Conservation (phyloP, 2,113 vertebrate species). For the Opisthocomus hoazin region DNA sequence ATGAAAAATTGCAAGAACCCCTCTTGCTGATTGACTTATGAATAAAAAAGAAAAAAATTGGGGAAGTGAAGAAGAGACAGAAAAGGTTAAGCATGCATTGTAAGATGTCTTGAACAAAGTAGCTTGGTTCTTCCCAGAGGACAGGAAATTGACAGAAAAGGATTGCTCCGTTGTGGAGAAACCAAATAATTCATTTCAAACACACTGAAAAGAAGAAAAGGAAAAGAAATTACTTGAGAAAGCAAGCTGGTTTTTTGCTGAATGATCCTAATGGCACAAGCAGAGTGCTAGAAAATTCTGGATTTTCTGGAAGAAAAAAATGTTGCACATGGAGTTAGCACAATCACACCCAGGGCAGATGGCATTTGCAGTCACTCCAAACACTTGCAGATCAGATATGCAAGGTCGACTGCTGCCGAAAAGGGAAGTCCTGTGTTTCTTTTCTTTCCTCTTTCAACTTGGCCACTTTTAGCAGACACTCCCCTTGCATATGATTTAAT, state of each 20-base stretch:
- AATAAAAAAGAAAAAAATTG: rapidly evolving
- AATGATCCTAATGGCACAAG: neutral
- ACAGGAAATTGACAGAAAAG: neutral
- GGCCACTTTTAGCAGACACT: neutral
- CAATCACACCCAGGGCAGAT: neutral
- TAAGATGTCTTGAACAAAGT: neutral
- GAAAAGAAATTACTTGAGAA: neutral
- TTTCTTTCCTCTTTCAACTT: neutral
- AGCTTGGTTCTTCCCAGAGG: neutral
- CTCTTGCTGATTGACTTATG: neutral
- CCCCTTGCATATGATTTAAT: neutral
- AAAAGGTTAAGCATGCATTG: neutral
- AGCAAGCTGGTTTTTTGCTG: neutral
- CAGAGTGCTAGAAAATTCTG: neutral
- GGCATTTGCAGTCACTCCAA: neutral
- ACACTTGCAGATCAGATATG: rapidly evolving
- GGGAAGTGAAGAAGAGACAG: neutral
- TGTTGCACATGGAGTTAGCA: neutral
- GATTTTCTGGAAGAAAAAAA: neutral
- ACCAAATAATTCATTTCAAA: neutral
- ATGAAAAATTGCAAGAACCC: neutral
- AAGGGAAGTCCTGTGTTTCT: neutral
- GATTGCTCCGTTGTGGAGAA: neutral
- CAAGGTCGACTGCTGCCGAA: neutral
- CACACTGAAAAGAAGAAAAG: neutral